Evolutionary conservation across 2,888 invertebrate genomes (phyloP).

Genomic region (Slavum lentiscoides): DNA sequence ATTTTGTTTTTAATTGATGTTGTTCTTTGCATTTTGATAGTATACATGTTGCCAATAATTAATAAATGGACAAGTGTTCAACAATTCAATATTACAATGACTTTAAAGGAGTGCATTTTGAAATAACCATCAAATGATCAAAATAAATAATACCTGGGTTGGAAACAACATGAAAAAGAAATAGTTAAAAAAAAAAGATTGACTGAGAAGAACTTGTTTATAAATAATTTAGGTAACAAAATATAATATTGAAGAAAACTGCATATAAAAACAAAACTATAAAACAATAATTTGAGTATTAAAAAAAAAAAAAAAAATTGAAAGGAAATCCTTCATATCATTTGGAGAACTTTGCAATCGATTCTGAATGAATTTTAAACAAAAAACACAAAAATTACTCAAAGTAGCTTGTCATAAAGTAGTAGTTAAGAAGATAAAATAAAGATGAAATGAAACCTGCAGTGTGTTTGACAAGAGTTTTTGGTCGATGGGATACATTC

Average conservation of each 20-base stretch:
- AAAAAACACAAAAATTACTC: conserved; percentile 16
- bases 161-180: background rate
- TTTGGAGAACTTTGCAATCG: background rate
- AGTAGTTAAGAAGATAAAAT: conserved; percentile 19
- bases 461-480: background rate
- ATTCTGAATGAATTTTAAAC: background rate
- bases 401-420: conserved; percentile 15
- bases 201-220: background rate
- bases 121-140: conserved; percentile 1
- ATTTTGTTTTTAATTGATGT: background rate
- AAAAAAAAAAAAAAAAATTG: background rate
- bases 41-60: background rate
- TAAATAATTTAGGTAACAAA: conserved; percentile 40
- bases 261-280: background rate
- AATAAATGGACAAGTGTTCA: background rate
- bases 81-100: background rate
- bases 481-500: background rate
- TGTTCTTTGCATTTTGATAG: conserved; percentile 6
- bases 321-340: background rate
- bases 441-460: background rate
- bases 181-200: background rate
- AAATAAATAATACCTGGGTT: background rate
- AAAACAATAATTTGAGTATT: background rate
- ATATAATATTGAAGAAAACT: background rate
- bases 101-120: background rate